Evolutionary conservation across 2,797 vertebrate genomes (phyloP), one percentile per base, ranked within the genome.

Genomic region (Pipistrellus kuhlii): DNA sequence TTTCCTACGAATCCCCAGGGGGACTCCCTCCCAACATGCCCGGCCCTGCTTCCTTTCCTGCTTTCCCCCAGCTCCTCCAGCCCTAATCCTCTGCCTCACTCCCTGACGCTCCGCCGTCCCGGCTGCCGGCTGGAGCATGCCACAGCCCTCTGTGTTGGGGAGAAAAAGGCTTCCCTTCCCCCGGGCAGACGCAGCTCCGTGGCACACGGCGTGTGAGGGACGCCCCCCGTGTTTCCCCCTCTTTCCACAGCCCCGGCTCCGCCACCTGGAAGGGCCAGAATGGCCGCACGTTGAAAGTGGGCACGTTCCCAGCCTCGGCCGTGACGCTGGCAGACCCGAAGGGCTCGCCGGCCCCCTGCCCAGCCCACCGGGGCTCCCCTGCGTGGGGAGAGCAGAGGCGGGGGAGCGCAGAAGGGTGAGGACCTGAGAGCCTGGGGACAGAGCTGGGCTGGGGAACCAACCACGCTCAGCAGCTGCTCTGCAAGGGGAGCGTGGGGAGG

Each of bases 261-360:
- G 87, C 93, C 38, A 98, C 98, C 95, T 99, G 99, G 99, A 98
- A 98, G 44, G 99, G 99, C 1, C 99, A 99, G 97, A 99, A 99
- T 85, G 98, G 98, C 77, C 98, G 98, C 82, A 99, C 99, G 0
- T 95, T 99, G 88, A 80, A 84, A 15, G 96, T 98, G 7, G 99
- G 99, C 90, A 98, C 96, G 98, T 99, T 99, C 96, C 98, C 99
- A 0, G 97, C 98, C 0, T 97, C 97, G 0, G 86, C 98, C 13
- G 97, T 96, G 0, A 66, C 30, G 0, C 73, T 96, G 5, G 8
- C 80, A 4, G 92, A 97, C 7, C 8, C 1, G 6, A 85, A 88
- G 48, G 55, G n/a, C 38, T 81, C 44, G 0, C 53, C 93, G 21
- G 93, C 94, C 25, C 25, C 93, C 71, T 80, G 21, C 25, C 92